Percentiles rank a stretch among this genome's conserved stretches.
Conservation (phyloP, 2,797 vertebrate genomes). For the Hafferia zeledoni region DNA sequence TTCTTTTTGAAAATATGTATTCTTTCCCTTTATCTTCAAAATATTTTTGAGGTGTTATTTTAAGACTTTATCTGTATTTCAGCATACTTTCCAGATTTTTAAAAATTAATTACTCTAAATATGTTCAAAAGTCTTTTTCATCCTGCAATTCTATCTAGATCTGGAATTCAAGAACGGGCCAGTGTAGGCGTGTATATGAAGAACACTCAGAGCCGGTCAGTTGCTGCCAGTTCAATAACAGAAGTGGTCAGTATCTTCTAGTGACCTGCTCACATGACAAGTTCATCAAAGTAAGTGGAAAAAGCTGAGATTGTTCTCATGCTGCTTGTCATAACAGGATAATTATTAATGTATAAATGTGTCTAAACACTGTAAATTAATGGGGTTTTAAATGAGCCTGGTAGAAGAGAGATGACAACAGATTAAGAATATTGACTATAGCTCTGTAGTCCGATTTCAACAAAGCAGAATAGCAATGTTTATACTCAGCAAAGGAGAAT, state of each 20-base stretch:
- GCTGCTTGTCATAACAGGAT: constrained; percentile 56
- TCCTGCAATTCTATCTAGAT: constrained; percentile 76
- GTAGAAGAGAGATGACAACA: neutral
- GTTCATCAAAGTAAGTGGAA: constrained; percentile 84
- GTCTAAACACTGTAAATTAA: neutral
- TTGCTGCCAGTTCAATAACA: constrained; percentile 92
- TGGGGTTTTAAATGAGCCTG: rapidly evolving
- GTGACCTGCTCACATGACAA: constrained; percentile 91
- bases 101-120: neutral
- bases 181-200: constrained; percentile 77
- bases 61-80: neutral
- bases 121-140: neutral
- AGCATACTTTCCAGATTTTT: neutral
- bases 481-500: neutral
- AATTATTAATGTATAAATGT: neutral
- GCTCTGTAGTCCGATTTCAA: neutral
- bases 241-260: constrained; percentile 79
- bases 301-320: neutral
- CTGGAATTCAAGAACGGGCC: constrained; percentile 86
- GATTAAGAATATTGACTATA: neutral
- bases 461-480: neutral
- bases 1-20: neutral
- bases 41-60: neutral
- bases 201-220: constrained; percentile 92
- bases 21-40: neutral